phyloP scores from a whole-genome alignment of 1,140 invertebrate genomes.

The Calosoma granatense region DNA sequence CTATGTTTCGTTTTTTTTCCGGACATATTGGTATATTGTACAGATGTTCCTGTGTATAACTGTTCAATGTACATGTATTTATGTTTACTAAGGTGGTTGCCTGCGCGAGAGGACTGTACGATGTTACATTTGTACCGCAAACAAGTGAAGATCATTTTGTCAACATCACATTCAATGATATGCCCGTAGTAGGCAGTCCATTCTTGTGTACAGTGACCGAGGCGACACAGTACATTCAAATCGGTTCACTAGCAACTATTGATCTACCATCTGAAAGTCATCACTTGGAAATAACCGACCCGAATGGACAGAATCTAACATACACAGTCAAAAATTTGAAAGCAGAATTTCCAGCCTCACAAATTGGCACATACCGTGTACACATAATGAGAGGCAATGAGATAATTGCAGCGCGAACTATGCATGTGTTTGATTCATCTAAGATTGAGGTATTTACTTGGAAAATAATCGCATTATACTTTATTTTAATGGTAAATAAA shows the following conservation, averaged over 20 bases:
- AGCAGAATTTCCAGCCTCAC: conserved; percentile 29
- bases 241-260: conserved; percentile 42
- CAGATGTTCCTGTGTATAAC: not conserved
- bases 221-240: conserved; percentile 38
- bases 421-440: conserved; percentile 78
- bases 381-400: conserved; percentile 25
- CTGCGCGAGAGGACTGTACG: conserved; percentile 83
- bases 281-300: conserved; percentile 30
- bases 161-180: conserved; percentile 94
- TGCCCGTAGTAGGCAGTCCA: conserved; percentile 83
- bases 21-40: not conserved
- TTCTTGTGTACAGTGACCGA: conserved; percentile 57
- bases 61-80: conserved; percentile 38
- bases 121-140: conserved; percentile 92
- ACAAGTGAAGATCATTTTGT: conserved; percentile 84
- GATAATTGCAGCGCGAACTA: conserved; percentile 42
- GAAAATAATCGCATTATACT: too few relatives aligned
- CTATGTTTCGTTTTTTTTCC: too few relatives aligned
- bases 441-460: conserved; percentile 51
- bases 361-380: conserved; percentile 31
- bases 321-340: conserved; percentile 29
- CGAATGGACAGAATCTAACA: conserved; percentile 30
- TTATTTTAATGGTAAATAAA: not conserved
- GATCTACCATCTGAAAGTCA: conserved; percentile 36
- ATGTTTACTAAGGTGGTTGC: conserved; percentile 47